These are phyloP conservation scores for Ageneiosus marmoratus DNA, from an alignment of 2,113 vertebrate species.

Conservation along the genomic window DNA sequence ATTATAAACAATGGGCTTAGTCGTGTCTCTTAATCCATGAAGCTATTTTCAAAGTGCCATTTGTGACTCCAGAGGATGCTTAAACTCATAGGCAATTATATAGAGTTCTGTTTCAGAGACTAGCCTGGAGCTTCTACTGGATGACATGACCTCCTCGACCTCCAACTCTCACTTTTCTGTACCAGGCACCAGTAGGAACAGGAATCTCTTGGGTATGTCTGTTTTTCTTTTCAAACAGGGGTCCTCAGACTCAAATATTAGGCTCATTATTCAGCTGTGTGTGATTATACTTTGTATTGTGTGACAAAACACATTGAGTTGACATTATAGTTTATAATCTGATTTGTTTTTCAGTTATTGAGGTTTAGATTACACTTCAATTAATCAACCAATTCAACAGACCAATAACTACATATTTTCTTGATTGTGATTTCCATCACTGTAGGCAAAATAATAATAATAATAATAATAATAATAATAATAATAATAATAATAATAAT, in stretches of 20 bases:
- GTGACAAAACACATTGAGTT: background rate
- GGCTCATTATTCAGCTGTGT: background rate
- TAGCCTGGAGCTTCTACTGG: background rate
- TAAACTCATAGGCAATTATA: background rate
- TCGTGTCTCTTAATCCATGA: constrained; percentile 30
- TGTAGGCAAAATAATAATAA: no score
- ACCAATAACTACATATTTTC: background rate
- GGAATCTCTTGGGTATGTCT: constrained; percentile 3
- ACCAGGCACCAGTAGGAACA: background rate
- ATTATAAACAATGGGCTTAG: background rate
- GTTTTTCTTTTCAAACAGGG: background rate
- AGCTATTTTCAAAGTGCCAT: constrained; percentile 19
- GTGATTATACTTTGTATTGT: background rate
- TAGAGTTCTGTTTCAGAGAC: constrained; percentile 23
- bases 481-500: no score
- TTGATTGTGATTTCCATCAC: background rate
- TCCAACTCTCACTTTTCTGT: background rate
- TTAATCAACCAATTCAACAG: background rate
- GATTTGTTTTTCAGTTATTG: background rate
- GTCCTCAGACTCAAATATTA: background rate
- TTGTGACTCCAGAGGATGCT: constrained; percentile 6
- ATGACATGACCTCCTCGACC: constrained; percentile 2
- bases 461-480: no score
- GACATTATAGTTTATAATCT: background rate
- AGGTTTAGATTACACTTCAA: background rate